Conservation (phyloP, 1,140 invertebrate genomes). For the Tyrophagus putrescentiae region DNA sequence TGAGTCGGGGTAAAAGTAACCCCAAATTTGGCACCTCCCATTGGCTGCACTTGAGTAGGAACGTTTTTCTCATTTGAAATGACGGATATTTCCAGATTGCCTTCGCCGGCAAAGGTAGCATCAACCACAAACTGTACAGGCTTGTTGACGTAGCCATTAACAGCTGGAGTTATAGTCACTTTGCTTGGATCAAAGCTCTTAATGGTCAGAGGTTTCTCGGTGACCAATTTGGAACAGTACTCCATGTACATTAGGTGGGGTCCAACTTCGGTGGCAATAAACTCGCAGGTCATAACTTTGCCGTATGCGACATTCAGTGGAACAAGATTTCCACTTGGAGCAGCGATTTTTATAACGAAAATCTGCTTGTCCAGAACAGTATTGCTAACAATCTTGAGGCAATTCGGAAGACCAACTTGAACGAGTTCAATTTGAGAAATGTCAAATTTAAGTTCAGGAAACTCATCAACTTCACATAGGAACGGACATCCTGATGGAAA, state of each 20-base stretch:
- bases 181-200: slow-evolving; percentile 68
- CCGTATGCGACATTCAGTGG: slow-evolving; percentile 78
- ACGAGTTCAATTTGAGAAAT: slow-evolving; percentile 66
- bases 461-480: slow-evolving; percentile 60
- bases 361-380: slow-evolving; percentile 34
- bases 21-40: slow-evolving; percentile 68
- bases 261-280: slow-evolving; percentile 69
- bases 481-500: slow-evolving; percentile 58
- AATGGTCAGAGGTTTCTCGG: slow-evolving; percentile 76
- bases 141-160: slow-evolving; percentile 52
- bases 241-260: slow-evolving; percentile 74
- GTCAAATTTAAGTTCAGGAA: slow-evolving; percentile 58
- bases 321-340: slow-evolving; percentile 44
- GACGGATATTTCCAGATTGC: slow-evolving; percentile 92
- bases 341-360: slow-evolving; percentile 21
- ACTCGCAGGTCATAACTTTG: slow-evolving; percentile 70
- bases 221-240: slow-evolving; percentile 73
- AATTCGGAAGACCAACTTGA: slow-evolving; percentile 66
- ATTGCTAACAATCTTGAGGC: slow-evolving; percentile 74
- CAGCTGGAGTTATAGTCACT: slow-evolving; percentile 61
- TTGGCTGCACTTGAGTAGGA: slow-evolving; percentile 90
- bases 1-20: slow-evolving; percentile 89
- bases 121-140: slow-evolving; percentile 71
- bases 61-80: slow-evolving; percentile 81
- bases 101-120: slow-evolving; percentile 88